Evolutionary conservation across 2,113 vertebrate species (phyloP).

Genomic region (Odocoileus hemionus): DNA sequence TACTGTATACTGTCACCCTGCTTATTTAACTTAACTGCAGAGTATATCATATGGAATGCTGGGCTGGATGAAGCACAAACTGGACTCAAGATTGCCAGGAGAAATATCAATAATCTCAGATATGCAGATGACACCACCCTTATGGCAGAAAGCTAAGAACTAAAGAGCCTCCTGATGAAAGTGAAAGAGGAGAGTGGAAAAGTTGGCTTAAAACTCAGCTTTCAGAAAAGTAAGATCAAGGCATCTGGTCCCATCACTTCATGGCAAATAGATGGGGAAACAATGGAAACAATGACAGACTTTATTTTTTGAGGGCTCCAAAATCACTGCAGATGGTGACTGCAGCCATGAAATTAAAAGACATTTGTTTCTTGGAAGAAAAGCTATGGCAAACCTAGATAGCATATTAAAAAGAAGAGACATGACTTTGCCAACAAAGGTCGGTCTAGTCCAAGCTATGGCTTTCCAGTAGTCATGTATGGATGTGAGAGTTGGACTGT

Average conservation of each 20-base stretch:
- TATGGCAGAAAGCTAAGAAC: background rate
- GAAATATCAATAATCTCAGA: background rate
- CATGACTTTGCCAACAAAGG: background rate
- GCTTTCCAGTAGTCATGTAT: background rate
- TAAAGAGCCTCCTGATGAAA: background rate
- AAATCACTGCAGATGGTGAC: background rate
- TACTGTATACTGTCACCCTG: background rate
- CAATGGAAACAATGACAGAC: background rate
- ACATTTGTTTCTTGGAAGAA: background rate
- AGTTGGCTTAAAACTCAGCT: background rate
- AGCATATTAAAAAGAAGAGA: background rate
- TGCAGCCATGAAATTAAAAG: background rate
- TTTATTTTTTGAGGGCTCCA: background rate
- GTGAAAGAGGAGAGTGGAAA: background rate
- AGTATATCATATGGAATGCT: accelerated
- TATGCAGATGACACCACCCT: background rate
- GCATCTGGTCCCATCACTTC: background rate
- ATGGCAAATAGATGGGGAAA: background rate
- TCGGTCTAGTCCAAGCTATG: background rate
- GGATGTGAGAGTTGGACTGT: background rate
- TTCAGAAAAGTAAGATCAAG: background rate
- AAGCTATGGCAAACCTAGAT: background rate
- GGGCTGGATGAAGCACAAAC: background rate
- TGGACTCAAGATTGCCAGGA: background rate
- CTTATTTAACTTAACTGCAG: background rate